These are phyloP conservation scores for Caenorhabditis briggsae DNA, from an alignment of 1,140 invertebrate genomes.

Conservation along the genomic window DNA sequence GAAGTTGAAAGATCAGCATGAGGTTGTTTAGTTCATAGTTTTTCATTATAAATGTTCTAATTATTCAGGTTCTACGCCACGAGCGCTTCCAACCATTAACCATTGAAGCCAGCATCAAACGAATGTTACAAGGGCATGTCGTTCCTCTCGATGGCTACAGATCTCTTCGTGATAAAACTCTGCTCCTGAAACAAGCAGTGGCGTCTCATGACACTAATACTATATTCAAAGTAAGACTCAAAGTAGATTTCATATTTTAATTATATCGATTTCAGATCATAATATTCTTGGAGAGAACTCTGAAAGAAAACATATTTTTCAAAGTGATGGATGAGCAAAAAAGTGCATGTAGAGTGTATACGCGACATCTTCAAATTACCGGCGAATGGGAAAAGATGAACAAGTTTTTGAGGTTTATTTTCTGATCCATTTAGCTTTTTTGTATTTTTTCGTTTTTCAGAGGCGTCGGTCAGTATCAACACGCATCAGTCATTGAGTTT, in stretches of 20 bases:
- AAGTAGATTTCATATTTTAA: background rate
- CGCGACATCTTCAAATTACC: conserved; percentile 37
- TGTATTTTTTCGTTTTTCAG: conserved; percentile 1
- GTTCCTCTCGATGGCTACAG: conserved; percentile 61
- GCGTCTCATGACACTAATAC: conserved; percentile 26
- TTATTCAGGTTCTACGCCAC: conserved; percentile 58
- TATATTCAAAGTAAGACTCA: conserved; percentile 50
- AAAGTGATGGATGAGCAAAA: conserved; percentile 43
- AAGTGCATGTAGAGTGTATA: conserved; percentile 58
- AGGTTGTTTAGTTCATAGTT: background rate
- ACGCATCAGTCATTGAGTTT: conserved; percentile 39
- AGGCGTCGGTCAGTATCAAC: conserved; percentile 26
- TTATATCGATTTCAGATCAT: conserved; percentile 46
- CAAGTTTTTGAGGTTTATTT: conserved; percentile 30
- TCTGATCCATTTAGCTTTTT: background rate
- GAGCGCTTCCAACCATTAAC: conserved; percentile 57
- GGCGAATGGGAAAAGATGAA: conserved; percentile 42
- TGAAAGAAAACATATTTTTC: conserved; percentile 52
- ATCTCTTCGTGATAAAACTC: conserved; percentile 35
- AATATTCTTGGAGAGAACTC: conserved; percentile 56
- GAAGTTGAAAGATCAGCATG: conserved; percentile 61
- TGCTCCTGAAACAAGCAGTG: conserved; percentile 58
- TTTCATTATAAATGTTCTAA: background rate
- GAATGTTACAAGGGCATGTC: conserved; percentile 55
- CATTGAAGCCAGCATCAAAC: conserved; percentile 38